Conservation (phyloP, 2,888 invertebrate genomes). For the Meliscaeva auricollis region DNA sequence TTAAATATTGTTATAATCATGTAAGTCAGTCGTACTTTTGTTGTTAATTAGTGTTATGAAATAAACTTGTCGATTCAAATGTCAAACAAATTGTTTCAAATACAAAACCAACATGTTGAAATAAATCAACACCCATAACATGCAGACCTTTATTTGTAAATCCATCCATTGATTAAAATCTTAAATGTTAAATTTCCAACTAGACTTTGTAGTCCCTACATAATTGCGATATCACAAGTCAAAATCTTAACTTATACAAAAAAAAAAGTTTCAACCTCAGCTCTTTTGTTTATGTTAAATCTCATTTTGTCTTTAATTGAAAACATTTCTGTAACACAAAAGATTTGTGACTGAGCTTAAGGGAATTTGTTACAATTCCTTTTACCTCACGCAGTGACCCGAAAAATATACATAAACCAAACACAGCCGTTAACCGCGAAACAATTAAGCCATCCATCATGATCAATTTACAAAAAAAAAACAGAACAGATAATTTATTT, state of each 20-base stretch:
- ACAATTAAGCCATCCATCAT: conserved; percentile 60
- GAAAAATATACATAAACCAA: neutral
- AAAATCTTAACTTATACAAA: neutral
- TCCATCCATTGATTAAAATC: neutral
- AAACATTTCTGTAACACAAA: neutral
- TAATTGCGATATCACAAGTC: neutral
- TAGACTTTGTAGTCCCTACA: neutral
- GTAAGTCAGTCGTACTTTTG: too few relatives aligned
- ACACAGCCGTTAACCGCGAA: conserved; percentile 11
- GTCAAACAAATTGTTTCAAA: too few relatives aligned
- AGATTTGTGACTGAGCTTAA: conserved; percentile 1
- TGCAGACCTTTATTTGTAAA: neutral
- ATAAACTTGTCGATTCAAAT: neutral
- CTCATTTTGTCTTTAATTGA: neutral
- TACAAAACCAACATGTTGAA: neutral
- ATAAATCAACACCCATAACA: neutral
- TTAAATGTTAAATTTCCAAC: neutral
- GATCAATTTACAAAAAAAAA: conserved; percentile 24
- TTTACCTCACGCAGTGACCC: conserved; percentile 27
- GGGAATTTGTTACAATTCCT: conserved; percentile 25
- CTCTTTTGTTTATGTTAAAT: conserved; percentile 12
- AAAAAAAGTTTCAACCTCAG: conserved; percentile 13
- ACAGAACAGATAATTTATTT: conserved; percentile 50
- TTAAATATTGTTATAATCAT: too few relatives aligned
- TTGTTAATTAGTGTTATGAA: neutral